phyloP scores from a whole-genome alignment of 2,797 vertebrate genomes.

The Manis crassicaudata region DNA sequence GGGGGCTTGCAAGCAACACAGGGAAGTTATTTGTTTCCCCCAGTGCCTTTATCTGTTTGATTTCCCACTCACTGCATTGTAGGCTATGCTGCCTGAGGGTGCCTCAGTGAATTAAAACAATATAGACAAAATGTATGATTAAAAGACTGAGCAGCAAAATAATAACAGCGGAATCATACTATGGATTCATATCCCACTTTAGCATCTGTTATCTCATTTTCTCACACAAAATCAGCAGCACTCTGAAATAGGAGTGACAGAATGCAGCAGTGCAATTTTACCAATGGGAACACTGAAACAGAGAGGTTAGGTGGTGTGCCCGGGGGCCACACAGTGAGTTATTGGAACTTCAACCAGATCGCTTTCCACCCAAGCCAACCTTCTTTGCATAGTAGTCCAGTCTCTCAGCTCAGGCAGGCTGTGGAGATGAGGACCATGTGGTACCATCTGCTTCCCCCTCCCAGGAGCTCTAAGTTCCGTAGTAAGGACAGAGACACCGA shows the following conservation, averaged over 20 bases:
- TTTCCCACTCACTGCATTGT: conserved; percentile 59
- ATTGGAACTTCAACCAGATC: conserved; percentile 4
- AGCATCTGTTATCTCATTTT: conserved; percentile 74
- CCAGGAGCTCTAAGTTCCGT: not conserved
- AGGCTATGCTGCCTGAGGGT: conserved; percentile 71
- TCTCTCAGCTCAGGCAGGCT: not conserved
- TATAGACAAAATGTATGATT: conserved; percentile 76
- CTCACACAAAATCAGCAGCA: conserved; percentile 57
- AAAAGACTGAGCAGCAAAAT: conserved; percentile 69
- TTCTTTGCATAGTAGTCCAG: not conserved
- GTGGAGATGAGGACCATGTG: not conserved
- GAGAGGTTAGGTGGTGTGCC: conserved; percentile 62
- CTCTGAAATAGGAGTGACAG: conserved; percentile 37
- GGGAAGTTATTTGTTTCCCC: not conserved
- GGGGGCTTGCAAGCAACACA: not conserved
- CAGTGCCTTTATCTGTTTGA: conserved; percentile 62
- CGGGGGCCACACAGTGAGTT: conserved; percentile 58
- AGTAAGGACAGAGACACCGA: not conserved
- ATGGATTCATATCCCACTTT: conserved; percentile 53
- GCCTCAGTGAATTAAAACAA: conserved; percentile 68
- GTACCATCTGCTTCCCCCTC: not conserved
- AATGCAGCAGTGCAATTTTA: conserved; percentile 57
- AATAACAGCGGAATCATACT: conserved; percentile 62
- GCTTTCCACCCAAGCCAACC: not conserved
- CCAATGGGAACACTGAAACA: conserved; percentile 27